A percentile compares a stretch with the other conserved stretches of the same genome.
These are phyloP conservation scores for Meleagris gallopavo DNA, from an alignment of 2,113 vertebrate genomes.

Conservation along the genomic window DNA sequence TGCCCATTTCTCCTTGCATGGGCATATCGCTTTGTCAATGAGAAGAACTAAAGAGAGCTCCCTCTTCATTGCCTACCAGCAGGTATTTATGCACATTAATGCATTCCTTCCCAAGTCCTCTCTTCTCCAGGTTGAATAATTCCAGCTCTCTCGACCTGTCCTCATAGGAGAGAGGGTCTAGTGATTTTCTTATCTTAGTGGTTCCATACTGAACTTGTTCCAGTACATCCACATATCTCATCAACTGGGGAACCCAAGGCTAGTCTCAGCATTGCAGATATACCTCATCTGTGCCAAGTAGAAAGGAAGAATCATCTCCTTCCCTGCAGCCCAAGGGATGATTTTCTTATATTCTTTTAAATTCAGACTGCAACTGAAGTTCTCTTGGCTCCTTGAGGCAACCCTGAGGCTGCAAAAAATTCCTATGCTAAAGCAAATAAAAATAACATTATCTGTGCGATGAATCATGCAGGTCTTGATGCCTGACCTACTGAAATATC, in stretches of 20 bases:
- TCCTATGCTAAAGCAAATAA: not conserved
- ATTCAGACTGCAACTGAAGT: not conserved
- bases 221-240: not conserved
- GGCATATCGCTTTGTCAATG: not conserved
- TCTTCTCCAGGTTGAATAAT: not conserved
- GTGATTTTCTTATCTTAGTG: not conserved
- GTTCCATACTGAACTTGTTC: not conserved
- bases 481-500: not conserved
- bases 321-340: not conserved
- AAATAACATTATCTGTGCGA: not conserved
- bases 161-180: not conserved
- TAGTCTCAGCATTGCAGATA: not conserved
- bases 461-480: not conserved
- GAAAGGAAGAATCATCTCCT: not conserved
- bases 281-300: rapidly evolving
- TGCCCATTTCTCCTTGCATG: not conserved
- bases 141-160: not conserved
- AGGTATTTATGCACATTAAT: not conserved
- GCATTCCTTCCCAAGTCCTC: not conserved
- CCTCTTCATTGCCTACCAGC: not conserved
- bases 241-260: not conserved
- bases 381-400: not conserved
- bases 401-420: not conserved
- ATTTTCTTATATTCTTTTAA: not conserved
- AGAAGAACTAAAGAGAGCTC: not conserved